Evolutionary conservation across 2,797 vertebrate species (phyloP).

Genomic region (Heterohyrax brucei): DNA sequence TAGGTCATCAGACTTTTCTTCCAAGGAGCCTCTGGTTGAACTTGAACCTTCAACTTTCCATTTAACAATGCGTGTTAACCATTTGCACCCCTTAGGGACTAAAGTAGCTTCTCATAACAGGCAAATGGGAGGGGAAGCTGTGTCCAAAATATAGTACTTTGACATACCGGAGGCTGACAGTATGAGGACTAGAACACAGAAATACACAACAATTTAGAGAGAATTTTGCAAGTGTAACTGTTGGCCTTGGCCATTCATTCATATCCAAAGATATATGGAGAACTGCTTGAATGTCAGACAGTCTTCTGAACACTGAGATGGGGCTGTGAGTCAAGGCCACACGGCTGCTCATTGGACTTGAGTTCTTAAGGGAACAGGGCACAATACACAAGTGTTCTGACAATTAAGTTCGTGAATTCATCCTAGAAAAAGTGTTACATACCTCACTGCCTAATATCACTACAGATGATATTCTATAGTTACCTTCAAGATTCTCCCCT

Average conservation of each 20-base stretch:
- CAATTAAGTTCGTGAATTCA: no score
- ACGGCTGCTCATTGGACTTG: background rate
- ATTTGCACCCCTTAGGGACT: no score
- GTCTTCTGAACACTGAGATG: background rate
- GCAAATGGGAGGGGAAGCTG: accelerated
- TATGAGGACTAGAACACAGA: background rate
- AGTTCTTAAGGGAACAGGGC: no score
- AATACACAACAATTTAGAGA: background rate
- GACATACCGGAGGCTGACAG: accelerated
- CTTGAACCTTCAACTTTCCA: no score
- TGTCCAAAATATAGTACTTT: background rate
- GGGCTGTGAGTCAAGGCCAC: background rate
- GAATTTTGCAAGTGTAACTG: background rate
- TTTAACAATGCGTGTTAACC: no score
- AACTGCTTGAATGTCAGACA: background rate
- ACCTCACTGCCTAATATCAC: no score
- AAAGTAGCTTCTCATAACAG: background rate
- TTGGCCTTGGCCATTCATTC: background rate
- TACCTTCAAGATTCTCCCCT: no score
- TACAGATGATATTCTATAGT: no score
- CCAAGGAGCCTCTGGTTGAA: no score
- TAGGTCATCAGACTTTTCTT: no score
- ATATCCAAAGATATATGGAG: no score
- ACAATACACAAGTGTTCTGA: background rate
- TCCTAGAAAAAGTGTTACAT: no score